A percentile compares a stretch with the other conserved stretches of the same genome.
Evolutionary conservation across 2,113 vertebrate species (phyloP).

Genomic region (Morone chrysops): DNA sequence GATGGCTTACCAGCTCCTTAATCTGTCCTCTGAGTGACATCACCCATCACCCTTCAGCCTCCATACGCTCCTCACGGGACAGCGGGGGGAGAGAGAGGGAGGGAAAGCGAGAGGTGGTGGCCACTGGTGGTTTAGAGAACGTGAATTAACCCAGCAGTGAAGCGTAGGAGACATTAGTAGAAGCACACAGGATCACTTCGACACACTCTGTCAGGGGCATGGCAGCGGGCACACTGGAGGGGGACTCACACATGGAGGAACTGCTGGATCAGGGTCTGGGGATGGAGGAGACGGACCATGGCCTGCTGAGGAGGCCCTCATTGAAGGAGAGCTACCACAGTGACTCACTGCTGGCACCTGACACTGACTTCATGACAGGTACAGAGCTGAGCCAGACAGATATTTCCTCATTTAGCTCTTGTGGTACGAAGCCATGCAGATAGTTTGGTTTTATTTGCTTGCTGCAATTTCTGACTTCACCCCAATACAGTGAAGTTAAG

Average conservation of each 20-base stretch:
- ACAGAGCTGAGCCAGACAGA: background rate
- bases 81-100: slow-evolving; percentile 14
- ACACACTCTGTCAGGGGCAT: slow-evolving; percentile 35
- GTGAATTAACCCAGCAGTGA: slow-evolving; percentile 54
- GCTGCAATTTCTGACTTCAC: background rate
- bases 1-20: slow-evolving; percentile 78
- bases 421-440: background rate
- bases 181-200: slow-evolving; percentile 4
- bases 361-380: slow-evolving; percentile 84
- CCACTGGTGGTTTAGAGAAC: slow-evolving; percentile 46
- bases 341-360: slow-evolving; percentile 77
- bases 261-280: slow-evolving; percentile 76
- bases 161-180: background rate
- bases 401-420: background rate
- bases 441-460: background rate
- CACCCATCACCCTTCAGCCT: slow-evolving; percentile 52
- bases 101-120: slow-evolving; percentile 26
- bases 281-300: slow-evolving; percentile 72
- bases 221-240: slow-evolving; percentile 31
- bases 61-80: slow-evolving; percentile 31
- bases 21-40: slow-evolving; percentile 82
- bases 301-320: slow-evolving; percentile 61
- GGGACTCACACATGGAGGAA: slow-evolving; percentile 74
- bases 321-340: slow-evolving; percentile 73
- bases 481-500: no score